Evolutionary conservation across 2,888 invertebrate genomes (phyloP).

Genomic region (Flabesymbios commensalis): DNA sequence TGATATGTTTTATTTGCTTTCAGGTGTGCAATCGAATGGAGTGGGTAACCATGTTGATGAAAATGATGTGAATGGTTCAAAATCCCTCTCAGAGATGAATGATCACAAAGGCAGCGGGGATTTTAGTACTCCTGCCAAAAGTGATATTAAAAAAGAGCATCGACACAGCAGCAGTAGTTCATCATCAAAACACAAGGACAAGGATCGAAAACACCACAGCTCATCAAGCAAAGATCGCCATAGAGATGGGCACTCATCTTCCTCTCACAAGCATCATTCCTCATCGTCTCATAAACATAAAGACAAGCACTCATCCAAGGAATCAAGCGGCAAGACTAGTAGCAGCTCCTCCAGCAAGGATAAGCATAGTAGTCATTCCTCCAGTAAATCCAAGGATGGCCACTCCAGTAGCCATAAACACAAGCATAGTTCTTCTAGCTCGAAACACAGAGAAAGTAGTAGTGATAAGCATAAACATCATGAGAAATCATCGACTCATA

Average conservation of each 20-base stretch:
- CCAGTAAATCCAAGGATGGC: conserved; percentile 18
- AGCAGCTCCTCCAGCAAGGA: conserved; percentile 1
- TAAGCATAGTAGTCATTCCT: conserved; percentile 15
- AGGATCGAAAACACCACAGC: no score
- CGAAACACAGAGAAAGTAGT: background rate
- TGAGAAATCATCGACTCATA: no score
- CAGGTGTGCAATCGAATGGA: no score
- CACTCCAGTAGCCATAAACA: conserved; percentile 20
- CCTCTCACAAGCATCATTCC: background rate
- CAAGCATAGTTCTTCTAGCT: conserved; percentile 13
- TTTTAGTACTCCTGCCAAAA: no score
- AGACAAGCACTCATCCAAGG: background rate
- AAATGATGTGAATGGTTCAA: no score
- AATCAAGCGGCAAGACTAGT: background rate
- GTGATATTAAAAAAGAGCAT: no score
- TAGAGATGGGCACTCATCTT: background rate
- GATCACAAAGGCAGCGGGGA: no score
- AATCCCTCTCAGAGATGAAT: no score
- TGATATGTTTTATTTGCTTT: no score
- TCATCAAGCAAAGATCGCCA: conserved; percentile 3
- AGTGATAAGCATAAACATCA: conserved; percentile 12
- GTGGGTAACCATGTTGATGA: no score
- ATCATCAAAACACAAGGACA: no score
- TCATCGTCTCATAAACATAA: background rate
- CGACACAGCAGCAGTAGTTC: no score